These are phyloP conservation scores for Novumbra hubbsi DNA, from an alignment of 2,797 vertebrate species.

Conservation along the genomic window DNA sequence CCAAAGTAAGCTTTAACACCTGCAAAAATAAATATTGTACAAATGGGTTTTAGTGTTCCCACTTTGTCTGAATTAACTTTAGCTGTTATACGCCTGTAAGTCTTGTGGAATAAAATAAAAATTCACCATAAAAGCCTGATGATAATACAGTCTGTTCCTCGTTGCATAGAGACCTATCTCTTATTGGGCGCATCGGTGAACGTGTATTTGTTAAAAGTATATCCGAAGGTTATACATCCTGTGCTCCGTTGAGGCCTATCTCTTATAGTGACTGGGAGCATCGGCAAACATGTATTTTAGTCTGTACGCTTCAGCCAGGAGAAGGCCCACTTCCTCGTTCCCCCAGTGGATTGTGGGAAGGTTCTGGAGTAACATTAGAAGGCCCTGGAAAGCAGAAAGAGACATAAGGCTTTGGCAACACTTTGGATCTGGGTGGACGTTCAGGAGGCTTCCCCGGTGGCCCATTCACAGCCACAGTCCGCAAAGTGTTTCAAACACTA, in stretches of 20 bases:
- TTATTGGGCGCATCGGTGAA: background rate
- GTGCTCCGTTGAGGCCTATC: constrained; percentile 67
- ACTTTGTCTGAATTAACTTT: background rate
- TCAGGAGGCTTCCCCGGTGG: background rate
- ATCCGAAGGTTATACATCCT: background rate
- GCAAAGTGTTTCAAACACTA: background rate
- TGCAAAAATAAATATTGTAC: constrained; percentile 2
- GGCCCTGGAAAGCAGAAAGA: constrained; percentile 75
- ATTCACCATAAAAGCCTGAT: background rate
- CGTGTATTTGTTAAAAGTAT: too few relatives aligned
- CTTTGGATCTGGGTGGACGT: constrained; percentile 3
- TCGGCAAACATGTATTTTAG: constrained; percentile 99
- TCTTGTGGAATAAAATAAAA: background rate
- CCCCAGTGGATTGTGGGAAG: constrained; percentile 99
- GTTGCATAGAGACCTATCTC: background rate
- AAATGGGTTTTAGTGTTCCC: background rate
- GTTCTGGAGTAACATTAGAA: constrained; percentile 97
- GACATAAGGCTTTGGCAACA: background rate
- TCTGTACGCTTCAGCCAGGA: constrained; percentile 96
- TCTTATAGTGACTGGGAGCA: constrained; percentile 96
- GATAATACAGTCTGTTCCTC: too few relatives aligned
- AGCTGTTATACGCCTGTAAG: constrained; percentile 16
- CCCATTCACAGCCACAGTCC: background rate
- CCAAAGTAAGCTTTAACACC: background rate
- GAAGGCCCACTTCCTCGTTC: constrained; percentile 95